Conservation (phyloP, 2,888 invertebrate genomes). For the Lamellibrachia columna region DNA sequence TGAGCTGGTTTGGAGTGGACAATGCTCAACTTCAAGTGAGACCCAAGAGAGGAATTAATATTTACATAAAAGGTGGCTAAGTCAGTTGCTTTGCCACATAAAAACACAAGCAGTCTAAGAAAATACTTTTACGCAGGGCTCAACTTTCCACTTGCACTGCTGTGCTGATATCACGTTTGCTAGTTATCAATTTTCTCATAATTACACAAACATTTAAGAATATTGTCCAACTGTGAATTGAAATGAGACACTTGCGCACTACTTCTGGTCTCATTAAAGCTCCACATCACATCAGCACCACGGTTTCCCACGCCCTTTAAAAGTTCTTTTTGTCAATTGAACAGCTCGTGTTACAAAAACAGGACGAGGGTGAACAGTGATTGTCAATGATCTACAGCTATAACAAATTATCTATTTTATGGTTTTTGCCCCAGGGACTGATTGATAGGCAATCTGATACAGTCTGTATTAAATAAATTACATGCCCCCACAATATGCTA, state of each 20-base stretch:
- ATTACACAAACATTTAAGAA: background rate
- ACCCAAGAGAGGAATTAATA: background rate
- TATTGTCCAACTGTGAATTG: conserved; percentile 5
- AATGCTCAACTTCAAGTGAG: background rate
- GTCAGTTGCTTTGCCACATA: background rate
- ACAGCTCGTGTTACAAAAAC: background rate
- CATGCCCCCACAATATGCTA: background rate
- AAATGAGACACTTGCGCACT: background rate
- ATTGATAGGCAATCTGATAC: background rate
- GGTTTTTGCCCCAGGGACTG: background rate
- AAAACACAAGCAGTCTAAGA: background rate
- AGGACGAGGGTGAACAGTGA: background rate
- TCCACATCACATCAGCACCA: background rate
- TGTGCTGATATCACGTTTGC: background rate
- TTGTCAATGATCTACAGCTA: background rate
- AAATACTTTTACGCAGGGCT: background rate
- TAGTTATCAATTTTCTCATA: background rate
- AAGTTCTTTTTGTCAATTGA: background rate
- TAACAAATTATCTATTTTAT: background rate
- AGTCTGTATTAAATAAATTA: background rate
- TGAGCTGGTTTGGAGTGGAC: background rate
- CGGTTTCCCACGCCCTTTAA: background rate
- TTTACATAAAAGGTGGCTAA: background rate
- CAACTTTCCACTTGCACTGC: background rate
- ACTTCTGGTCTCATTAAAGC: background rate